These are phyloP conservation scores for Reinhardtius hippoglossoides DNA, from an alignment of 2,113 vertebrate species.

Conservation along the genomic window DNA sequence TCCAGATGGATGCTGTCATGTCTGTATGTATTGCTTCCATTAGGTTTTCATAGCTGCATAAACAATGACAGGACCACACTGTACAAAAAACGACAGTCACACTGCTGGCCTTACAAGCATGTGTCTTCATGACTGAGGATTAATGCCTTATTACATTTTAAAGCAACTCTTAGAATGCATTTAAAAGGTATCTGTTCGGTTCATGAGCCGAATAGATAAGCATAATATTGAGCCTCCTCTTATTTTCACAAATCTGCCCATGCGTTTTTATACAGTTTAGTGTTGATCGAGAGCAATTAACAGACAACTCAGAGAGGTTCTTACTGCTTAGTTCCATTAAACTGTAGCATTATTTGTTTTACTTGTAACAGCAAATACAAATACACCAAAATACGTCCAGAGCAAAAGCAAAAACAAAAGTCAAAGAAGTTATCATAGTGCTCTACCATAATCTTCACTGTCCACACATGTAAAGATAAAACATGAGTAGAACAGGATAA, in stretches of 20 bases:
- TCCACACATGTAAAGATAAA: background rate
- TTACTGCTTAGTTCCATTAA: background rate
- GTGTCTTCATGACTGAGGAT: too few species aligned
- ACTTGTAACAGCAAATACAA: background rate
- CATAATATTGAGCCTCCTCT: too few species aligned
- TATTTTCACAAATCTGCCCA: too few species aligned
- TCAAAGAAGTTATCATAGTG: too few species aligned
- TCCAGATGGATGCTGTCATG: slow-evolving; percentile 70
- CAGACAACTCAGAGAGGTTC: too few species aligned
- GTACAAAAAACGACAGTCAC: background rate
- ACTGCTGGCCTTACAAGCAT: background rate
- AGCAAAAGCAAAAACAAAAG: too few species aligned
- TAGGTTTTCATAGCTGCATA: background rate
- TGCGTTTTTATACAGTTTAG: too few species aligned
- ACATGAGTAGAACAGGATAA: background rate
- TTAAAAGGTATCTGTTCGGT: too few species aligned
- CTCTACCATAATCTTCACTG: too few species aligned
- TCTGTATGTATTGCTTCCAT: slow-evolving; percentile 63
- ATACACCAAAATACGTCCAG: background rate
- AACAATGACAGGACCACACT: background rate
- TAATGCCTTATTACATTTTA: too few species aligned
- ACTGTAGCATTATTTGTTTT: background rate
- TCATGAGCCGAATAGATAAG: too few species aligned
- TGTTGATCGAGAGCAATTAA: background rate
- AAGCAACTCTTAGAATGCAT: too few species aligned